Evolutionary conservation across 2,113 vertebrate species (phyloP).

Genomic region (Aplodontia rufa): DNA sequence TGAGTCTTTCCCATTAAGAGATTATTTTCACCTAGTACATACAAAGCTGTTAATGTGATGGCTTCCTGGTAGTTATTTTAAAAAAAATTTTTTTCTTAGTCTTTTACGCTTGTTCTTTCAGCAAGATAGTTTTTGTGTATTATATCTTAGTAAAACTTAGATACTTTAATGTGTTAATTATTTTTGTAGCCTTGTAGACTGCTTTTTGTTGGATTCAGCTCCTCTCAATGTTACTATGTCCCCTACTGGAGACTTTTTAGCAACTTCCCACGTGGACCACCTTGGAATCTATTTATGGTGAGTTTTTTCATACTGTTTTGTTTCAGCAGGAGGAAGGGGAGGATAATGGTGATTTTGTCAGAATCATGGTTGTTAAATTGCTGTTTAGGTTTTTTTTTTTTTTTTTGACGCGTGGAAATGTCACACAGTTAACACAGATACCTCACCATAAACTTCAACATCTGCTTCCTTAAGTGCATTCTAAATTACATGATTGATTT

Average conservation of each 20-base stretch:
- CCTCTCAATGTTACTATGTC: constrained; percentile 93
- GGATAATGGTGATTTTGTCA: neutral
- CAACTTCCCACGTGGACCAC: constrained; percentile 93
- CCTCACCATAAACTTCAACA: neutral
- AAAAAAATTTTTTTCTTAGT: neutral
- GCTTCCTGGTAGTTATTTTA: neutral
- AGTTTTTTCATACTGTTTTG: constrained; percentile 72
- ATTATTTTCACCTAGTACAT: neutral
- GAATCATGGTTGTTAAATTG: neutral
- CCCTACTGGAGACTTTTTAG: constrained; percentile 96
- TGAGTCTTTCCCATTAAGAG: neutral
- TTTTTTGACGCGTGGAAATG: neutral
- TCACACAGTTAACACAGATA: neutral
- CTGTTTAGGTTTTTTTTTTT: neutral
- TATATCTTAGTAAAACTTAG: neutral
- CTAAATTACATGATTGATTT: constrained; percentile 13
- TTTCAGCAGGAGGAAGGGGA: neutral
- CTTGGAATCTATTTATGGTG: constrained; percentile 96
- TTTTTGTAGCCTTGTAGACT: constrained; percentile 91
- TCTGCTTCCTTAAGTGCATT: neutral
- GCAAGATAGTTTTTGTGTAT: constrained; percentile 1
- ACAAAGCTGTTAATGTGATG: neutral
- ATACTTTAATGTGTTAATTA: neutral
- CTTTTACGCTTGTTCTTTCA: neutral
- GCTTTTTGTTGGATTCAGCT: constrained; percentile 92